Evolutionary conservation across 2,113 vertebrate genomes (phyloP).

Genomic region (Barbus barbus): DNA sequence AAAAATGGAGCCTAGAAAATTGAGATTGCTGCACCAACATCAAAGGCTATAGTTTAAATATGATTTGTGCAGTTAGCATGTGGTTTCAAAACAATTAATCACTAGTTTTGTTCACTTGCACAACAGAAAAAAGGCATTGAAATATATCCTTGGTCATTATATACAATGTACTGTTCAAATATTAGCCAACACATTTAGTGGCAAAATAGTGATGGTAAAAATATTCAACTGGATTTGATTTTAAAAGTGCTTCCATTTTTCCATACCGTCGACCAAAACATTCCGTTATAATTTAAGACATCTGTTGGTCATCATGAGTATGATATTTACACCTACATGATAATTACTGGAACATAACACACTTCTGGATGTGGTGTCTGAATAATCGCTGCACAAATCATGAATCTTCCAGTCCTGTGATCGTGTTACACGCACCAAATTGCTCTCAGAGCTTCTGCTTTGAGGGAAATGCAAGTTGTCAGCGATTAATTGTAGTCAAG

Average conservation of each 20-base stretch:
- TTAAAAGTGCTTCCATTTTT: constrained; percentile 37
- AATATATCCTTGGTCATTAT: not conserved
- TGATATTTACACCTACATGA: constrained; percentile 42
- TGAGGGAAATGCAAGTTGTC: constrained; percentile 48
- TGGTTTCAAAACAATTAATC: not conserved
- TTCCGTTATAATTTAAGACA: constrained; percentile 32
- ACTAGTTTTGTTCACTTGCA: not conserved
- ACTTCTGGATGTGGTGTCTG: constrained; percentile 22
- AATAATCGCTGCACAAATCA: not conserved
- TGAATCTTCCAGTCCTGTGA: constrained; percentile 20
- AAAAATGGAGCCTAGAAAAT: constrained; percentile 11
- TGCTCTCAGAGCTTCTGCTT: constrained; percentile 37
- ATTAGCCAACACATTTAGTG: not conserved
- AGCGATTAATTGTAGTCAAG: constrained; percentile 29
- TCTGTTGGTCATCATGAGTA: constrained; percentile 39
- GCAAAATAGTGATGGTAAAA: not conserved
- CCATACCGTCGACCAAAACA: constrained; percentile 11
- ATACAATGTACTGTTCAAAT: not conserved
- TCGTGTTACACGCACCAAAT: not conserved
- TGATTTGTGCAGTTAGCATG: not conserved
- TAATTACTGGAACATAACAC: constrained; percentile 36
- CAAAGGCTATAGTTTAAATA: constrained; percentile 11
- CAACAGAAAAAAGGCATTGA: not conserved
- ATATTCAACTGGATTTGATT: not conserved
- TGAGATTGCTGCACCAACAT: constrained; percentile 5